These are phyloP conservation scores for Ennomos quercinarius DNA, from an alignment of 2,888 invertebrate genomes.

Conservation along the genomic window DNA sequence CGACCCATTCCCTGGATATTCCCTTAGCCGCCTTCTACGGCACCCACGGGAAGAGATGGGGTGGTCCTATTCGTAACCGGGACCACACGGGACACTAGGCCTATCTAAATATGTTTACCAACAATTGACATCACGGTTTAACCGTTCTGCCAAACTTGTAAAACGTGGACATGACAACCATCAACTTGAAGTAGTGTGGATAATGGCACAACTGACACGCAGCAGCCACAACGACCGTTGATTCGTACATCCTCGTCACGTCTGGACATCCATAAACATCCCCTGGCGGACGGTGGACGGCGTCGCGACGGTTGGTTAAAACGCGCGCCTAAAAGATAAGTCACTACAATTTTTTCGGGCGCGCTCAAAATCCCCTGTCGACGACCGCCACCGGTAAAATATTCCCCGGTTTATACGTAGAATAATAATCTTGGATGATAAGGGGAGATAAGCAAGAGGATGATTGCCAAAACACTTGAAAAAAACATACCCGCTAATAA, in stretches of 20 bases:
- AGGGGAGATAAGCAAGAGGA: constrained; percentile 37
- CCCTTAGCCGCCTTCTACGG: too few relatives aligned
- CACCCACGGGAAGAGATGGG: too few relatives aligned
- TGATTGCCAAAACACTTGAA: constrained; percentile 40
- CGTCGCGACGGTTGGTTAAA: constrained; percentile 59
- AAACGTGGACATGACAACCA: too few relatives aligned
- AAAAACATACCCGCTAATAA: constrained; percentile 13
- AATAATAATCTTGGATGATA: constrained; percentile 66
- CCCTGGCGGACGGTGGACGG: constrained; percentile 52
- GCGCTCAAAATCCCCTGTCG: constrained; percentile 76
- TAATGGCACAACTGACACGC: constrained; percentile 3
- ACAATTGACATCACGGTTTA: too few relatives aligned
- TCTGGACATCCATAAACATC: constrained; percentile 65
- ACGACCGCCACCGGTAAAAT: constrained; percentile 68
- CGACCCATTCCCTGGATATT: too few relatives aligned
- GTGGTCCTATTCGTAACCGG: too few relatives aligned
- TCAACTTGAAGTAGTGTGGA: background rate
- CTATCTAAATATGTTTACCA: too few relatives aligned
- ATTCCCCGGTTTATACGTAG: constrained; percentile 77
- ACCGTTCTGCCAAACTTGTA: too few relatives aligned
- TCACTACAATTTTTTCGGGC: constrained; percentile 79
- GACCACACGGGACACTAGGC: too few relatives aligned
- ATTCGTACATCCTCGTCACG: constrained; percentile 37
- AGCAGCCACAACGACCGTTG: constrained; percentile 18
- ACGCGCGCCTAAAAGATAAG: constrained; percentile 67